Conservation (phyloP, 2,797 vertebrate genomes). For the Gallinago solitaria region DNA sequence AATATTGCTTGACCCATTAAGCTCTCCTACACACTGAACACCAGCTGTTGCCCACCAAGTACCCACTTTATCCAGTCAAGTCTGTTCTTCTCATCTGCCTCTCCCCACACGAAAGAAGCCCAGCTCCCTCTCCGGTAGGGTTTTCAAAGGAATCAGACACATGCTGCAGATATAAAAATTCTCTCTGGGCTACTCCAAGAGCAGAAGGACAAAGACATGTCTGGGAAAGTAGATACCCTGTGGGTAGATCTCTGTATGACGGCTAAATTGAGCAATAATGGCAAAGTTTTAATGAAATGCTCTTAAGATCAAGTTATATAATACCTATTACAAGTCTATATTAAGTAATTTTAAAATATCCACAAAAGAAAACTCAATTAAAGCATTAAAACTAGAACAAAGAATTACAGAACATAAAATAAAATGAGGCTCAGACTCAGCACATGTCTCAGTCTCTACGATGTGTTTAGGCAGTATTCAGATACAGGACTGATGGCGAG, state of each 20-base stretch:
- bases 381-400: not conserved
- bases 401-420: slow-evolving; percentile 27
- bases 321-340: not conserved
- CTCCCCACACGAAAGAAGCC: not conserved
- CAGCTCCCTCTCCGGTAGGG: not conserved
- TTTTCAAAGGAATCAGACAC: slow-evolving; percentile 14
- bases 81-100: not conserved
- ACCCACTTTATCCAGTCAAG: not conserved
- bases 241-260: slow-evolving; percentile 21
- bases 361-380: slow-evolving; percentile 35
- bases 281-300: slow-evolving; percentile 26
- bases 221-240: slow-evolving; percentile 52
- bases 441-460: not conserved
- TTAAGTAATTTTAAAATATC: slow-evolving; percentile 27
- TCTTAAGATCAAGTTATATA: slow-evolving; percentile 30
- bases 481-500: not conserved
- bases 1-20: not conserved
- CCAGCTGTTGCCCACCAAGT: not conserved
- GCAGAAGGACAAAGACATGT: slow-evolving; percentile 43
- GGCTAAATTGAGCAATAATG: slow-evolving; percentile 47
- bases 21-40: not conserved
- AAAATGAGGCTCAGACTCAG: not conserved
- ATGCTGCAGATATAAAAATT: not conserved
- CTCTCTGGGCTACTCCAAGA: slow-evolving; percentile 10
- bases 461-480: not conserved